Conservation (phyloP, 1,140 invertebrate genomes). For the Drosophila lini region DNA sequence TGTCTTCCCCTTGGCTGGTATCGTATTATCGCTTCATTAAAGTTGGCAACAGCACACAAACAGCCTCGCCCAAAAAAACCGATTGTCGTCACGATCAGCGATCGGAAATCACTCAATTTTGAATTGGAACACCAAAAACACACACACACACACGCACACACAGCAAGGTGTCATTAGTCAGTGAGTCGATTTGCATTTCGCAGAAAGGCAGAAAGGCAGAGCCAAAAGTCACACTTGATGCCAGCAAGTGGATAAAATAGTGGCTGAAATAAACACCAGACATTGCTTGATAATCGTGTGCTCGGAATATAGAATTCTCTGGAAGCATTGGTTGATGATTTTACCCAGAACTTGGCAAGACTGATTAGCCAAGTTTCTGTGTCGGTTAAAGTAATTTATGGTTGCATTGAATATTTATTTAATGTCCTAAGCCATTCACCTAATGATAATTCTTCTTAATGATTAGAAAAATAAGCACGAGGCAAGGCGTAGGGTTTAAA, state of each 20-base stretch:
- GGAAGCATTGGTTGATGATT: neutral
- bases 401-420: neutral
- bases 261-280: too few species aligned
- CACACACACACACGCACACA: too few species aligned
- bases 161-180: conserved; percentile 19
- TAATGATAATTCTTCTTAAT: neutral
- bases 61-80: conserved; percentile 27
- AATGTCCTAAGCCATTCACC: neutral
- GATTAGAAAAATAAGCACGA: neutral
- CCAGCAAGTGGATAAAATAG: neutral
- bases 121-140: conserved; percentile 12
- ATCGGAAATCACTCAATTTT: conserved; percentile 36
- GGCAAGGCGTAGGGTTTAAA: neutral
- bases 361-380: conserved; percentile 11
- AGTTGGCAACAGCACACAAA: conserved; percentile 34
- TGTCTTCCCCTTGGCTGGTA: neutral
- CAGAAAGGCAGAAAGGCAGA: neutral
- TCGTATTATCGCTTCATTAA: conserved; percentile 70
- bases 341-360: conserved; percentile 6
- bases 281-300: conserved; percentile 10
- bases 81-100: conserved; percentile 8
- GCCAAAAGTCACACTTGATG: neutral
- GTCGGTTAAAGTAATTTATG: neutral
- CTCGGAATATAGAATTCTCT: conserved; percentile 20
- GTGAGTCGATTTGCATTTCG: conserved; percentile 16